These are phyloP conservation scores for Resseliella maxima DNA, from an alignment of 2,888 invertebrate genomes.

Conservation along the genomic window DNA sequence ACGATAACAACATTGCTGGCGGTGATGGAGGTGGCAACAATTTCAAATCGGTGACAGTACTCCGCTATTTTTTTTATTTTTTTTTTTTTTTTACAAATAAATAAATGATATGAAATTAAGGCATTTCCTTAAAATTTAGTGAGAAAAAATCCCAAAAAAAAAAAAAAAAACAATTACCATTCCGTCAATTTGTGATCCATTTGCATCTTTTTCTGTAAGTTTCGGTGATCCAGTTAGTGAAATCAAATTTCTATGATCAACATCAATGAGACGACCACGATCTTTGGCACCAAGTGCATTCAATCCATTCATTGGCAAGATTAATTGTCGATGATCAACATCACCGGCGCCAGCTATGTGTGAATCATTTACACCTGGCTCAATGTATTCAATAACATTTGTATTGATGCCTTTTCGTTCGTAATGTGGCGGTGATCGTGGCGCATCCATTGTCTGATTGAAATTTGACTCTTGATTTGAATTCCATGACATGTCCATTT, in stretches of 20 bases:
- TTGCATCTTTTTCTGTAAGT: slow-evolving; percentile 32
- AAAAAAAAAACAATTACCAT: background rate
- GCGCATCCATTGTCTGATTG: slow-evolving; percentile 69
- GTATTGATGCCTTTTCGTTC: slow-evolving; percentile 71
- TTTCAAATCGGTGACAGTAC: background rate
- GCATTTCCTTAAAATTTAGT: no score
- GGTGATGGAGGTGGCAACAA: slow-evolving; percentile 43
- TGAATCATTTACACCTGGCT: slow-evolving; percentile 62
- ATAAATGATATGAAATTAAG: no score
- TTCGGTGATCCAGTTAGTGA: slow-evolving; percentile 80
- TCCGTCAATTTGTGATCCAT: slow-evolving; percentile 3
- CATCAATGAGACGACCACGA: slow-evolving; percentile 71
- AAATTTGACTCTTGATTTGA: slow-evolving; percentile 60
- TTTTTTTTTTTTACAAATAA: background rate
- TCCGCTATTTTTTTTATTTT: background rate
- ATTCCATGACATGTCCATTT: slow-evolving; percentile 68
- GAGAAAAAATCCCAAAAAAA: background rate
- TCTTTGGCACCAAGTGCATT: slow-evolving; percentile 53
- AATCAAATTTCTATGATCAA: slow-evolving; percentile 86
- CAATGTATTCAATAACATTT: slow-evolving; percentile 74
- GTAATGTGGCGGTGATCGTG: slow-evolving; percentile 75
- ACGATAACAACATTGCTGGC: background rate
- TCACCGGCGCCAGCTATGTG: slow-evolving; percentile 64
- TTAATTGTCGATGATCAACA: slow-evolving; percentile 74
- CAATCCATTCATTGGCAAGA: slow-evolving; percentile 61